phyloP scores from a whole-genome alignment of 2,797 vertebrate species.

The Psittacula echo region DNA sequence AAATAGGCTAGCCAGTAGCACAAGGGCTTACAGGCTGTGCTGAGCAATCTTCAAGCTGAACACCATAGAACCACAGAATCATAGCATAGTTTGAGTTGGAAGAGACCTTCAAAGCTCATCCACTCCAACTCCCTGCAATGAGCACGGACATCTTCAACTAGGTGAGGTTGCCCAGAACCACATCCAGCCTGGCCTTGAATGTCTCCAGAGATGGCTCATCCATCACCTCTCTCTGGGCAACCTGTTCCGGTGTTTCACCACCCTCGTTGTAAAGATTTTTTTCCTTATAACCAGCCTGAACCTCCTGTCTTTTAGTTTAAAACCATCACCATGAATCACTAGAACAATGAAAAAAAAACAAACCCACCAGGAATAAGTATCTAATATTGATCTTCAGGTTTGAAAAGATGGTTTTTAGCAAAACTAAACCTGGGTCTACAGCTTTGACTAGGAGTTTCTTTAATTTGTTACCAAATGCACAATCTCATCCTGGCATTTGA shows the following conservation, averaged over 20 bases:
- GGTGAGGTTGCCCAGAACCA: not conserved
- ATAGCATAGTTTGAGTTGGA: not conserved
- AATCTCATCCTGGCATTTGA: not conserved
- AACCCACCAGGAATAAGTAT: not conserved
- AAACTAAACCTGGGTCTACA: not conserved
- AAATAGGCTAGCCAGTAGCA: conserved; percentile 49
- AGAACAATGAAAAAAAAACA: not conserved
- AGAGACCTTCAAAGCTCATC: not conserved
- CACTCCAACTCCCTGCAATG: not conserved
- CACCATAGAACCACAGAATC: not conserved
- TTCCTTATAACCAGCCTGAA: not conserved
- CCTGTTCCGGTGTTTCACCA: not conserved
- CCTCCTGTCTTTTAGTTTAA: not conserved
- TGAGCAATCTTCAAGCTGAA: not conserved
- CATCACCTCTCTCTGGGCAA: not conserved
- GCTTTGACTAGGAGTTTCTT: not conserved
- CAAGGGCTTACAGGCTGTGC: not conserved
- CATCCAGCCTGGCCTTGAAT: not conserved
- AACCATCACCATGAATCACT: not conserved
- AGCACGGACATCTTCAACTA: not conserved
- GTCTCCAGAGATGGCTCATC: not conserved
- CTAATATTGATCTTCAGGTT: not conserved
- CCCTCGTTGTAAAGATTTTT: not conserved
- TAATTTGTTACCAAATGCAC: not conserved
- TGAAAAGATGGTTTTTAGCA: not conserved